Percentiles rank a stretch among this genome's conserved stretches.
Conservation (phyloP, 2,888 invertebrate genomes). For the Chaetoderma sp. region DNA sequence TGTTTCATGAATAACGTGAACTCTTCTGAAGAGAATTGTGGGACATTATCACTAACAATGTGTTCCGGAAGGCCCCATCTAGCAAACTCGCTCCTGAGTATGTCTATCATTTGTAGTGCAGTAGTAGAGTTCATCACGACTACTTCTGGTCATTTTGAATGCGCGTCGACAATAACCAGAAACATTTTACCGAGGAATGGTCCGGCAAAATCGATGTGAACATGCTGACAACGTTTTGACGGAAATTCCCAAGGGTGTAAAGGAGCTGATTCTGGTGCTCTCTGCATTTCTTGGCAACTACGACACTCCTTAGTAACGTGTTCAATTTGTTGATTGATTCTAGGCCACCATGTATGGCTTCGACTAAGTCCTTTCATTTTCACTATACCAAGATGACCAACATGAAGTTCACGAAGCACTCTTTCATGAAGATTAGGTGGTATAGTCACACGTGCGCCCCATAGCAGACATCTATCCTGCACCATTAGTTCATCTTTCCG, state of each 20-base stretch:
- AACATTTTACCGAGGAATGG: conserved; percentile 56
- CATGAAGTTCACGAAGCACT: conserved; percentile 45
- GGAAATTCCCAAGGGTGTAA: conserved; percentile 54
- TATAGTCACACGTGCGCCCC: conserved; percentile 37
- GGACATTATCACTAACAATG: conserved; percentile 60
- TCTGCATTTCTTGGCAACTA: conserved; percentile 34
- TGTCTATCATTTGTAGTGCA: conserved; percentile 32
- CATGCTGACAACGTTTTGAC: conserved; percentile 57
- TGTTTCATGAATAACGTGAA: conserved; percentile 42
- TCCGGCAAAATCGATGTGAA: conserved; percentile 70
- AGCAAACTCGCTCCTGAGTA: conserved; percentile 41
- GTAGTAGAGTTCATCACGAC: conserved; percentile 28
- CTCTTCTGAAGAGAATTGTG: conserved; percentile 46
- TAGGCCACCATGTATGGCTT: conserved; percentile 31
- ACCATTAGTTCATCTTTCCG: conserved; percentile 24
- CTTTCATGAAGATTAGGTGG: conserved; percentile 29
- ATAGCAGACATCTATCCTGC: conserved; percentile 25
- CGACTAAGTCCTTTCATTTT: conserved; percentile 47
- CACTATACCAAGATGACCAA: conserved; percentile 46
- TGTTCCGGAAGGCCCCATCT: conserved; percentile 46
- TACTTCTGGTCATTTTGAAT: conserved; percentile 69
- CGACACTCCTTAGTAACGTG: conserved; percentile 40
- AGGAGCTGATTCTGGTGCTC: conserved; percentile 36
- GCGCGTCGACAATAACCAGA: conserved; percentile 63
- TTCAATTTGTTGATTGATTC: conserved; percentile 38